Evolutionary conservation across 2,113 vertebrate genomes (phyloP), one percentile per base, ranked within the genome.

Genomic region (Strix uralensis): DNA sequence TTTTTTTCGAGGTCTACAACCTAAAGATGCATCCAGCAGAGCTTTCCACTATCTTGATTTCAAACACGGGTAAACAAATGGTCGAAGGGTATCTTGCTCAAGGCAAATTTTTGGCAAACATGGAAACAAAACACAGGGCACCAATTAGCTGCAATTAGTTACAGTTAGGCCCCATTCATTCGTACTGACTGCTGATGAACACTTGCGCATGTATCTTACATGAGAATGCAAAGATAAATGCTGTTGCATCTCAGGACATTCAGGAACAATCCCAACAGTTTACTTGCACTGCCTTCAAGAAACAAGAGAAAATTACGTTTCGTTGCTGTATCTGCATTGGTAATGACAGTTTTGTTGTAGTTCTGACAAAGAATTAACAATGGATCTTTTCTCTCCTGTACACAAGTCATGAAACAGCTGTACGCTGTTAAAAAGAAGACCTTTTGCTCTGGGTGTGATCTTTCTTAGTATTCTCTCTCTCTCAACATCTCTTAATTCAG

Each of bases 391-490:
- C 30, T 74, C 15, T 74, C 26, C 32, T 55, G 20, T 34, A 11
- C 51, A 55, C 17, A 84, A 81, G 15, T 23, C 26, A 78, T 9
- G 3, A 55, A 73, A 25, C 58, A 5, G 42, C 6, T 1, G 0
- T 3, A 11, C 3, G 2, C 23, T 74, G 20, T 71, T 49, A 61
- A 65, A 77, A 70, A 55, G 2, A 66, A 9, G 10, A 47, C 7
- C 11, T 91, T 51, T 32, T 58, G 11, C 9, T 74, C 17, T 66
- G 13, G 10, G 17, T 0, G 0, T 36, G 19, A 4, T 26, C 7
- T 51, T 86, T 66, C 58, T 52, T 79, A 58, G 61, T 18, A 71
- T 59, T 40, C 7, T 27, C 36, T 69, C 29, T 78, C 30, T 47
- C 30, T 57, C 49, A 52, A 36, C 49, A 54, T 5, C 6, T 80